Conservation (phyloP, 2,888 invertebrate species). For the Timema cristinae region DNA sequence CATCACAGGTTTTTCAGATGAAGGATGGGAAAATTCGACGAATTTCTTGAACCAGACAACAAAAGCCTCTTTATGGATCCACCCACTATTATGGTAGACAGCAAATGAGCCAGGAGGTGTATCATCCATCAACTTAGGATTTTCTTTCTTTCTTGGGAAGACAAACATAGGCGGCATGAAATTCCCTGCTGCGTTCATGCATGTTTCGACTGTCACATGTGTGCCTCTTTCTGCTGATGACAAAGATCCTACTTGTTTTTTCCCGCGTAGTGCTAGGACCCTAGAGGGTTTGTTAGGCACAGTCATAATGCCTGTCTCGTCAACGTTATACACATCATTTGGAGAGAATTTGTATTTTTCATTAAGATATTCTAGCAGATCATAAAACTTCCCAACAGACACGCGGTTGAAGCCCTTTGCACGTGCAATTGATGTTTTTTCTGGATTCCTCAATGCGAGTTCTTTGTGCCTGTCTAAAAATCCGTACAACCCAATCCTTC, state of each 20-base stretch:
- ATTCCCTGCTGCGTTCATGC: constrained; percentile 24
- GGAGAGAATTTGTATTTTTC: constrained; percentile 16
- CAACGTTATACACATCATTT: constrained; percentile 6
- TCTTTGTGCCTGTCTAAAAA: constrained; percentile 10
- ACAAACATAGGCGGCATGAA: constrained; percentile 8
- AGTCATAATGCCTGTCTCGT: constrained; percentile 11
- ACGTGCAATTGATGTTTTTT: constrained; percentile 9
- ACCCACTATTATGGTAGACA: constrained; percentile 30
- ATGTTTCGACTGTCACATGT: constrained; percentile 37
- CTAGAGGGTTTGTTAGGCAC: constrained; percentile 29
- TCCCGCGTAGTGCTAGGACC: constrained; percentile 32
- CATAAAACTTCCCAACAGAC: constrained; percentile 9
- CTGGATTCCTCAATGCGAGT: constrained; percentile 10
- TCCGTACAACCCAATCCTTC: constrained; percentile 6
- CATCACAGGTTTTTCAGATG: constrained; percentile 14
- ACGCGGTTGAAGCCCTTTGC: constrained; percentile 2
- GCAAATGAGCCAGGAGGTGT: constrained; percentile 29
- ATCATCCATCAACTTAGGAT: constrained; percentile 27
- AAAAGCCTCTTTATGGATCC: constrained; percentile 27
- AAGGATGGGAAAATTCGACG: constrained; percentile 20
- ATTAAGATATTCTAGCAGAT: neutral
- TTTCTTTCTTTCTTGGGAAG: neutral
- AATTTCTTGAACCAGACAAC: constrained; percentile 2
- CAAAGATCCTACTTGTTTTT: constrained; percentile 1
- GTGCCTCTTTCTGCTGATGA: constrained; percentile 40